phyloP scores from a whole-genome alignment of 2,888 invertebrate species.

The Mesorhabditis belari region DNA sequence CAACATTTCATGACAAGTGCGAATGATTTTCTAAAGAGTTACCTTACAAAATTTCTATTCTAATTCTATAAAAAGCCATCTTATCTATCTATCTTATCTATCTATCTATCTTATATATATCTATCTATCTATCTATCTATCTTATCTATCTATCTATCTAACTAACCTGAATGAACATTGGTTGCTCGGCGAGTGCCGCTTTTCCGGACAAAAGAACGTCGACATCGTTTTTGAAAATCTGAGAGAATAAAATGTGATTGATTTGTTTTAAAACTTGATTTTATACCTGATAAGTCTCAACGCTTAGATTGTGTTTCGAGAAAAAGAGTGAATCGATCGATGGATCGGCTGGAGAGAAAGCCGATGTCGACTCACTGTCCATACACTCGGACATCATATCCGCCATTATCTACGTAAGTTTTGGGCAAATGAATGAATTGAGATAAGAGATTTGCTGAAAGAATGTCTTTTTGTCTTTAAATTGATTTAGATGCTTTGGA shows the following conservation, averaged over 20 bases:
- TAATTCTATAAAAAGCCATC: neutral
- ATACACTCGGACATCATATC: conserved; percentile 18
- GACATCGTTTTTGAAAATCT: conserved; percentile 49
- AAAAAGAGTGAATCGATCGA: conserved; percentile 40
- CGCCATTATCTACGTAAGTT: no score
- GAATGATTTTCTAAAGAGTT: conserved; percentile 20
- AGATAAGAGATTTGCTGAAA: no score
- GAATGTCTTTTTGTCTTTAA: no score
- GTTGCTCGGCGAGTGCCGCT: conserved; percentile 30
- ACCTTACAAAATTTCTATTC: neutral
- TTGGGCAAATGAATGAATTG: no score
- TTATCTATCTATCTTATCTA: no score
- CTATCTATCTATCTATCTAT: no score
- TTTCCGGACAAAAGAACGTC: conserved; percentile 41
- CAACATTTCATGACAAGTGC: conserved; percentile 26
- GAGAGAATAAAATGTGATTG: conserved; percentile 4
- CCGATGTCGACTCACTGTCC: conserved; percentile 35
- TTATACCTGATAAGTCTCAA: conserved; percentile 46
- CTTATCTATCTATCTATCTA: no score
- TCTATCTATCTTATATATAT: no score
- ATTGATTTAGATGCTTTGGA: no score
- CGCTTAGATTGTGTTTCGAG: conserved; percentile 44
- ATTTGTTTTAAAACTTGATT: neutral
- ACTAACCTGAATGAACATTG: conserved; percentile 27
- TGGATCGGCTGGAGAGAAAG: conserved; percentile 38